Evolutionary conservation across 2,113 vertebrate genomes (phyloP).

Genomic region (Menidia beryllina): DNA sequence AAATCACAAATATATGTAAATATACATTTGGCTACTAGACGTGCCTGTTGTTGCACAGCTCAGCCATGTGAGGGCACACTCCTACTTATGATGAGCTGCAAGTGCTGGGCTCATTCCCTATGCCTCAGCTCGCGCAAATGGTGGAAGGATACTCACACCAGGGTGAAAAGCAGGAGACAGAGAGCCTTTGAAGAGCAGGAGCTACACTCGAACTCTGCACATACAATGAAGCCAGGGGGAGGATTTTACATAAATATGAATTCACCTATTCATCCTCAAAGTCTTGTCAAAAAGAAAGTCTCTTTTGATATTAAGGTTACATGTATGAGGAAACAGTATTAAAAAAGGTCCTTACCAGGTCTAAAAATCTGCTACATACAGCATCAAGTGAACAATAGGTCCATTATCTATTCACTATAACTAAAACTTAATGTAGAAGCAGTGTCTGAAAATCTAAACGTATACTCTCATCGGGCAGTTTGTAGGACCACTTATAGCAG

Average conservation of each 20-base stretch:
- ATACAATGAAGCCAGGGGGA: slow-evolving; percentile 10
- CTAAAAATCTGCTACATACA: too few relatives aligned
- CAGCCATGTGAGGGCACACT: slow-evolving; percentile 74
- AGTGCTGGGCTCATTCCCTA: slow-evolving; percentile 2
- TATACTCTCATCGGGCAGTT: background rate
- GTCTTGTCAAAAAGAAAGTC: background rate
- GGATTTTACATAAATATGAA: slow-evolving; percentile 17
- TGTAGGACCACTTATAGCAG: background rate
- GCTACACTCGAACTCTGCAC: slow-evolving; percentile 27
- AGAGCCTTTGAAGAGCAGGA: slow-evolving; percentile 23
- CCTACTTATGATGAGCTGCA: slow-evolving; percentile 45
- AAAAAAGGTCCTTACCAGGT: background rate
- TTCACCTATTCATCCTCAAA: background rate
- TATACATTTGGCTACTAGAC: background rate
- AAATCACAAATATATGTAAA: slow-evolving; percentile 33
- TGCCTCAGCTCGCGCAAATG: slow-evolving; percentile 54
- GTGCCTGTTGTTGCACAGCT: slow-evolving; percentile 47
- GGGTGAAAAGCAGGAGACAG: slow-evolving; percentile 37
- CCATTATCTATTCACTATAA: background rate
- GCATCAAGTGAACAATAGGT: background rate
- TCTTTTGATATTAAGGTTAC: background rate
- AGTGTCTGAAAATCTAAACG: background rate
- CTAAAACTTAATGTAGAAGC: background rate
- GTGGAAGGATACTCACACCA: slow-evolving; percentile 50
- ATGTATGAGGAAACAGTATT: background rate